Percentiles rank a stretch among this genome's conserved stretches.
Conservation (phyloP, 1,140 invertebrate genomes). For the Leptinotarsa lineolata region DNA sequence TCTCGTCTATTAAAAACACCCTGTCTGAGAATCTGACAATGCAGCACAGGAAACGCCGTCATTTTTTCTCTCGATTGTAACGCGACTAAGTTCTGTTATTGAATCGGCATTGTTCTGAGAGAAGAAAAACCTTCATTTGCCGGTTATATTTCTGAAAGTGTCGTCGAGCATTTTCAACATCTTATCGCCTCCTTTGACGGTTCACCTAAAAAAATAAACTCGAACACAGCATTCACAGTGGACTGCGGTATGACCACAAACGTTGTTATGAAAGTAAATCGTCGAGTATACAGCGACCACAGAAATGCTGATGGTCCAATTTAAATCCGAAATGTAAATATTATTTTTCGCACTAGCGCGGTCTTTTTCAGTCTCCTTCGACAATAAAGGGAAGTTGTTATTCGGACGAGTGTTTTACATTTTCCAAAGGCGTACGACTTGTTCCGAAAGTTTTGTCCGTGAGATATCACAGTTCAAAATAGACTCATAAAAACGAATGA, state of each 20-base stretch:
- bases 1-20: no score
- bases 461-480: not conserved
- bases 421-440: not conserved
- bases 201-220: not conserved
- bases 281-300: not conserved
- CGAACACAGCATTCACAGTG: not conserved
- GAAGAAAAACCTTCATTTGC: no score
- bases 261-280: slow-evolving; percentile 21
- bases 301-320: slow-evolving; percentile 1
- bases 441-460: no score
- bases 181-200: not conserved
- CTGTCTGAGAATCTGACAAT: no score
- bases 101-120: no score
- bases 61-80: no score
- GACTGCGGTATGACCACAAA: not conserved
- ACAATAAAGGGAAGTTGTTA: not conserved
- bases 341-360: slow-evolving; percentile 47
- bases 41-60: no score
- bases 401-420: not conserved
- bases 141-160: no score
- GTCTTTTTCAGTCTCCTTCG: not conserved
- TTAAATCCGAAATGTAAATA: slow-evolving; percentile 35
- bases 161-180: no score
- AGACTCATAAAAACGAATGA: not conserved
- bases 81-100: no score